Percentiles rank a stretch among this genome's conserved stretches.
phyloP scores from a whole-genome alignment of 1,140 invertebrate species.

The Lineus longissimus region DNA sequence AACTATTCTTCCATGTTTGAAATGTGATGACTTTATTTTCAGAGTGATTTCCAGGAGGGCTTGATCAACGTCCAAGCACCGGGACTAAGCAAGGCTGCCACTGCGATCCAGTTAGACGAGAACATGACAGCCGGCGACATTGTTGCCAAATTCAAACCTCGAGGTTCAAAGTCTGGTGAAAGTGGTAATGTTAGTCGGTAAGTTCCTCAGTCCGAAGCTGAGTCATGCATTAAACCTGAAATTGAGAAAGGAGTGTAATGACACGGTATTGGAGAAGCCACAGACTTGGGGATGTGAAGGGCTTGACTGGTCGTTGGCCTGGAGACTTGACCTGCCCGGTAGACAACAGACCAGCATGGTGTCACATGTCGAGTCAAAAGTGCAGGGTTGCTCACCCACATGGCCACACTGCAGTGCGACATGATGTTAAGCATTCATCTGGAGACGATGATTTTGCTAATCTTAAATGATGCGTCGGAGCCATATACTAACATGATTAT shows the following conservation, averaged over 20 bases:
- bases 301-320: not conserved
- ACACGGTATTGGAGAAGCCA: not conserved
- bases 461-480: too few relatives aligned
- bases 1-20: not conserved
- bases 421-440: not conserved
- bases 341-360: too few relatives aligned
- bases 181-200: slow-evolving; percentile 16
- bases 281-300: not conserved
- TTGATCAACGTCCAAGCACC: slow-evolving; percentile 56
- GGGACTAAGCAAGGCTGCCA: slow-evolving; percentile 54
- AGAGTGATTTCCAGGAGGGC: slow-evolving; percentile 55
- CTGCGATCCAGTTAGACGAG: slow-evolving; percentile 53
- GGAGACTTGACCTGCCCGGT: not conserved
- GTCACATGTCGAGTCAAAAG: not conserved
- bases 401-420: not conserved
- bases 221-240: too few relatives aligned
- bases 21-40: slow-evolving; percentile 28
- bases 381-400: not conserved
- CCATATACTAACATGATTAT: too few relatives aligned
- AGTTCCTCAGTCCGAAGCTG: slow-evolving; percentile 23
- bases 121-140: slow-evolving; percentile 57
- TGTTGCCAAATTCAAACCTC: slow-evolving; percentile 52
- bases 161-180: slow-evolving; percentile 1
- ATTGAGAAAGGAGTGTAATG: too few relatives aligned
- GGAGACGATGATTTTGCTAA: not conserved